A percentile compares a stretch with the other conserved stretches of the same genome.
phyloP scores from a whole-genome alignment of 2,888 invertebrate species.

The Microdon myrmicae region DNA sequence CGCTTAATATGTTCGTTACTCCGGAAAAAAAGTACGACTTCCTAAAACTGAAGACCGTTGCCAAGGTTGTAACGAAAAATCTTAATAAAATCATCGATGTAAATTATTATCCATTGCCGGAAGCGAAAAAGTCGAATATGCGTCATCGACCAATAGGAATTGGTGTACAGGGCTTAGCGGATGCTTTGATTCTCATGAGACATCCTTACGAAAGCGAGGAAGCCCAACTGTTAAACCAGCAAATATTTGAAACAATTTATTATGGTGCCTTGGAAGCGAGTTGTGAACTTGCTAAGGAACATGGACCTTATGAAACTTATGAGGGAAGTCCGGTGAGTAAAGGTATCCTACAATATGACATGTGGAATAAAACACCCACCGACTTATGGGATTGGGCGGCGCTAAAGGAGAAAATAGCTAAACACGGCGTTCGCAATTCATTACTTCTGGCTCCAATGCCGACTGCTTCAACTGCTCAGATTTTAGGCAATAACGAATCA shows the following conservation, averaged over 20 bases:
- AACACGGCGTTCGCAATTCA: conserved; percentile 93
- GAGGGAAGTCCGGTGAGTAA: conserved; percentile 91
- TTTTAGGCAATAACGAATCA: conserved; percentile 98
- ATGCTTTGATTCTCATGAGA: conserved; percentile 93
- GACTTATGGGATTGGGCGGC: conserved; percentile 89
- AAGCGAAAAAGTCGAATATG: conserved; percentile 88
- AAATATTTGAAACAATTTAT: conserved; percentile 98
- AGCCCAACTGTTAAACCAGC: conserved; percentile 86
- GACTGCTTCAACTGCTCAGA: conserved; percentile 98
- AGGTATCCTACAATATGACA: conserved; percentile 95
- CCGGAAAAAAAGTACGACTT: conserved; percentile 87
- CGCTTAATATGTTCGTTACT: conserved; percentile 92
- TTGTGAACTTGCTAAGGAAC: conserved; percentile 87
- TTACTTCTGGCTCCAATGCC: conserved; percentile 97
- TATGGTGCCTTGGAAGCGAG: conserved; percentile 96
- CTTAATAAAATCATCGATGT: conserved; percentile 97
- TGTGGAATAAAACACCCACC: conserved; percentile 93
- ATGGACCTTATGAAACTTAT: conserved; percentile 92
- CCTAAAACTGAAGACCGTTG: conserved; percentile 82
- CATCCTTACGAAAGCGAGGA: conserved; percentile 91
- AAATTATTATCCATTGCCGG: conserved; percentile 93
- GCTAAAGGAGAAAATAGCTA: conserved; percentile 84
- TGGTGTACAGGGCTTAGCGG: conserved; percentile 97
- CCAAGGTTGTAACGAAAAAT: conserved; percentile 89
- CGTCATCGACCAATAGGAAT: conserved; percentile 89